Percentiles rank a stretch among this genome's conserved stretches.
These are phyloP conservation scores for Pithys albifrons DNA, from an alignment of 2,113 vertebrate genomes.

Conservation along the genomic window DNA sequence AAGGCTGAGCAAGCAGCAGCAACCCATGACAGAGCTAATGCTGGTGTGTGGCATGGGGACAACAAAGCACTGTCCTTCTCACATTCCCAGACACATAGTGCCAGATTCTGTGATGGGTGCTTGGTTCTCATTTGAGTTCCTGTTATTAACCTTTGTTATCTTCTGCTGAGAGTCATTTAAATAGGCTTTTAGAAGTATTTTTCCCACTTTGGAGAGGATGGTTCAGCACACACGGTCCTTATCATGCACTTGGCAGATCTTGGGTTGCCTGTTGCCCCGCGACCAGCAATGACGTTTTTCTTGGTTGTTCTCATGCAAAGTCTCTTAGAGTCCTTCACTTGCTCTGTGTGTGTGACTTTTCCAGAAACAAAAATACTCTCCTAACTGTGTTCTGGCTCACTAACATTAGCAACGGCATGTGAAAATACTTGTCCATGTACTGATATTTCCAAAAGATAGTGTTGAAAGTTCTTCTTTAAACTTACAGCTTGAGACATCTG, in stretches of 20 bases:
- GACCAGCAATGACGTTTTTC: neutral
- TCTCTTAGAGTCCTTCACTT: neutral
- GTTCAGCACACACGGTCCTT: neutral
- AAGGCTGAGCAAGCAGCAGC: constrained; percentile 41
- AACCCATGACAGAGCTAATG: neutral
- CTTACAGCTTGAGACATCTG: neutral
- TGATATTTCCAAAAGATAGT: neutral
- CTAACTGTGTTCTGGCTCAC: neutral
- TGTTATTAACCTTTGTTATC: neutral
- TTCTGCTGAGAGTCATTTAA: neutral
- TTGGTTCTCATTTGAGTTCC: neutral
- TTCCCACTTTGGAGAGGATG: neutral
- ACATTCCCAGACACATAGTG: neutral
- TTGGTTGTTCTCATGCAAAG: accelerated
- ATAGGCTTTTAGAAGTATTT: neutral
- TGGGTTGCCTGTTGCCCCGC: neutral
- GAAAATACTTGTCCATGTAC: neutral
- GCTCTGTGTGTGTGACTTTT: neutral
- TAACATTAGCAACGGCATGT: accelerated
- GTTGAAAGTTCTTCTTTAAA: neutral
- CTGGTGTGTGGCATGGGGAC: neutral
- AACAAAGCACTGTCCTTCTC: neutral
- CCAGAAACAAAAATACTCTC: neutral
- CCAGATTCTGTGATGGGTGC: neutral
- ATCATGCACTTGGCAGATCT: accelerated